phyloP scores from a whole-genome alignment of 2,888 invertebrate species.

The Ctenicera cuprea region DNA sequence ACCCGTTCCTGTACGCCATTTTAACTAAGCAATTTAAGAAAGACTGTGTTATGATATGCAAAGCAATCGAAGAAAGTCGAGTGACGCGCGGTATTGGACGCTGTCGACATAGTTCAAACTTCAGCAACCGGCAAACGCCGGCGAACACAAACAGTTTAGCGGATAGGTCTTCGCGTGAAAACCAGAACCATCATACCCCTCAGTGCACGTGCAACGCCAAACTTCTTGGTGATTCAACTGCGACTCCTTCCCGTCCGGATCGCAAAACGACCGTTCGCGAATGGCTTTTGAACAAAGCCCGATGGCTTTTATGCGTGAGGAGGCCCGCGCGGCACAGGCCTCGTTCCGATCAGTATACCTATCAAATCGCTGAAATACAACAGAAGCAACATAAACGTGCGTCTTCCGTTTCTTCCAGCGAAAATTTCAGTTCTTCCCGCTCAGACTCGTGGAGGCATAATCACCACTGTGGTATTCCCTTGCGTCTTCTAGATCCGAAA shows the following conservation, averaged over 20 bases:
- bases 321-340: conserved; percentile 70
- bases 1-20: conserved; percentile 98
- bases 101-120: conserved; percentile 90
- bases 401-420: conserved; percentile 90
- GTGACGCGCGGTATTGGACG: conserved; percentile 92
- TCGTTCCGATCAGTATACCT: conserved; percentile 81
- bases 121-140: conserved; percentile 91
- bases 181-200: conserved; percentile 76
- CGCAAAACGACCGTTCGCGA: conserved; percentile 68
- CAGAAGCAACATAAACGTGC: conserved; percentile 86
- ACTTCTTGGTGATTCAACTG: conserved; percentile 74
- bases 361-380: conserved; percentile 85
- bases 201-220: conserved; percentile 78
- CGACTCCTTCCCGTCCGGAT: conserved; percentile 62
- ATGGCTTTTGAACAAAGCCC: conserved; percentile 71
- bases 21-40: conserved; percentile 98
- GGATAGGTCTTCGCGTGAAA: conserved; percentile 86
- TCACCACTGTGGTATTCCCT: conserved; percentile 85
- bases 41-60: conserved; percentile 96
- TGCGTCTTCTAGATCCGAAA: conserved; percentile 83
- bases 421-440: conserved; percentile 91
- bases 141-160: conserved; percentile 90
- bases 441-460: conserved; percentile 91
- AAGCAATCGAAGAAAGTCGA: conserved; percentile 95
- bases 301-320: conserved; percentile 73